These are phyloP conservation scores for Sphenodon punctatus DNA, from an alignment of 2,797 vertebrate genomes.

Conservation along the genomic window DNA sequence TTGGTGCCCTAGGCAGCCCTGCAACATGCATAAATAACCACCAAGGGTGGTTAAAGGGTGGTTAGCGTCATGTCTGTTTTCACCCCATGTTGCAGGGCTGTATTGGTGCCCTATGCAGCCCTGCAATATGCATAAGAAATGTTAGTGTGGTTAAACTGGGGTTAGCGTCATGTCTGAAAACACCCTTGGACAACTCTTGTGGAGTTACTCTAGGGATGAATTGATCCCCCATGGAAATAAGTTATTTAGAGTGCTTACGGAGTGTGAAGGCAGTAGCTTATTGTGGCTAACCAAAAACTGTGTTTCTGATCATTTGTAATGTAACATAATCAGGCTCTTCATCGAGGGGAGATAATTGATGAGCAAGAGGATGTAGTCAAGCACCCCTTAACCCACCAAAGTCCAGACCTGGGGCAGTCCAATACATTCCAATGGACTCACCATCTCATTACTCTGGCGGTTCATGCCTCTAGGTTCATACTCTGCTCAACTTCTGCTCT, in stretches of 20 bases:
- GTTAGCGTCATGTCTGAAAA: too few relatives aligned
- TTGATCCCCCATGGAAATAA: neutral
- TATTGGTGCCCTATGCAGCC: too few relatives aligned
- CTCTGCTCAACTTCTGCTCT: neutral
- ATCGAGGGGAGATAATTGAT: neutral
- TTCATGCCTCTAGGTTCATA: neutral
- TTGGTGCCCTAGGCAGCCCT: too few relatives aligned
- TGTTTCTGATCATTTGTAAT: rapidly evolving
- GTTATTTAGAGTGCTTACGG: neutral
- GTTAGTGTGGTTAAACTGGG: too few relatives aligned
- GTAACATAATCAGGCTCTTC: neutral
- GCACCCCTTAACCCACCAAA: neutral
- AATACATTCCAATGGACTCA: neutral
- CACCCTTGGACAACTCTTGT: neutral
- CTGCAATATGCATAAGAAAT: too few relatives aligned
- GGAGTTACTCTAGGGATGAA: neutral
- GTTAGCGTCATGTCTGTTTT: too few relatives aligned
- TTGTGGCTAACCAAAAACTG: neutral
- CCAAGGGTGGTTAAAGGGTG: too few relatives aligned
- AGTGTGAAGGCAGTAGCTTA: neutral
- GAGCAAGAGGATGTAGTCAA: neutral
- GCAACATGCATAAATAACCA: too few relatives aligned
- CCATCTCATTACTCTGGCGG: neutral
- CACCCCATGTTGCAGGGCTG: too few relatives aligned
- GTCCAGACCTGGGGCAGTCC: neutral